Conservation (phyloP, 2,113 vertebrate species). For the Gallinago jamesoni region DNA sequence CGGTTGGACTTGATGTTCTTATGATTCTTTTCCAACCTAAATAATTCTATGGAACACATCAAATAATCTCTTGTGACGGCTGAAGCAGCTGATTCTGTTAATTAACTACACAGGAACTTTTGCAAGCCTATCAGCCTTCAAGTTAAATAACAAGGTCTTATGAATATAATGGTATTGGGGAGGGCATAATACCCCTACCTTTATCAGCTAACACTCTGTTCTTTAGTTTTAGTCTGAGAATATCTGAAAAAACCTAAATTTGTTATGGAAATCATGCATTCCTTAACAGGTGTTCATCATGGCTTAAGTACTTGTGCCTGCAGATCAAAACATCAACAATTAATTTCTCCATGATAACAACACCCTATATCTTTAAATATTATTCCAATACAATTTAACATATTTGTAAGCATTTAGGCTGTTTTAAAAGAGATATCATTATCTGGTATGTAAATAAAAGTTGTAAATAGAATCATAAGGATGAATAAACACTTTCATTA, state of each 20-base stretch:
- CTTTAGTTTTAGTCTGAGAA: background rate
- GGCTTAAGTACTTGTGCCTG: background rate
- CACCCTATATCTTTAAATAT: background rate
- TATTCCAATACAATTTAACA: background rate
- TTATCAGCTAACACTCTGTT: background rate
- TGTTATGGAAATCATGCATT: background rate
- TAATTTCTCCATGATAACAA: background rate
- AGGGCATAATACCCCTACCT: background rate
- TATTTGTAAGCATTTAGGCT: background rate
- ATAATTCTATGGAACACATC: background rate
- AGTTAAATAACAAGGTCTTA: background rate
- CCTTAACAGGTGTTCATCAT: background rate
- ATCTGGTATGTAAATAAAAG: accelerated
- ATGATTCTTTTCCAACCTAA: background rate
- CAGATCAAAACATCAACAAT: background rate
- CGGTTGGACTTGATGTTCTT: accelerated
- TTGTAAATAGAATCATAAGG: background rate
- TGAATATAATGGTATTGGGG: accelerated
- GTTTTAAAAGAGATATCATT: background rate
- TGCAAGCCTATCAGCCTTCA: background rate
- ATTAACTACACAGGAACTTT: background rate
- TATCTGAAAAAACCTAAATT: background rate
- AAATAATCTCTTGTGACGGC: background rate
- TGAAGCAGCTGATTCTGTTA: background rate
- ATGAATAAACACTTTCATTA: background rate